Evolutionary conservation across 2,797 vertebrate species (phyloP).

Genomic region (Darevskia nairensis): DNA sequence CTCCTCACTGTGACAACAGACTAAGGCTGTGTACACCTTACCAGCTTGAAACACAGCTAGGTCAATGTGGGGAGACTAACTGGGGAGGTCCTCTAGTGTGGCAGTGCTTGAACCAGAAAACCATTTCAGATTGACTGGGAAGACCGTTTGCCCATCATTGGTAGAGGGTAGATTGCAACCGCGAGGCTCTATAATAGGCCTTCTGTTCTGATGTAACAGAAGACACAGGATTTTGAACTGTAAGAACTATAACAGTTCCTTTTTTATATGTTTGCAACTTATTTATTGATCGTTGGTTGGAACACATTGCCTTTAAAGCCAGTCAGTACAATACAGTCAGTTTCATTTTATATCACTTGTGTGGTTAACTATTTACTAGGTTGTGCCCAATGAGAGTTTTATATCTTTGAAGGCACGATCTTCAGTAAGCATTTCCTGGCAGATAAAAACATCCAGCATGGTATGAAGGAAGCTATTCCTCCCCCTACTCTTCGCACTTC

Average conservation of each 20-base stretch:
- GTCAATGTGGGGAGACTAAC: too few relatives aligned
- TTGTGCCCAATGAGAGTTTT: not conserved
- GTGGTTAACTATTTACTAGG: not conserved
- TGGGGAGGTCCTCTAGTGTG: too few relatives aligned
- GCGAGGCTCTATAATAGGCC: too few relatives aligned
- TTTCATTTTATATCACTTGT: not conserved
- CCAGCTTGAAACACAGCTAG: too few relatives aligned
- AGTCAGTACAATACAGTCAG: not conserved
- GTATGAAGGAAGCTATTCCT: not conserved
- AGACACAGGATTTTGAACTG: not conserved
- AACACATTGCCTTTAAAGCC: not conserved
- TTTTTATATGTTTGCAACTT: not conserved
- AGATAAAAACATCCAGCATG: not conserved
- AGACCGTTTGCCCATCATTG: too few relatives aligned
- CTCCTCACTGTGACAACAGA: too few relatives aligned
- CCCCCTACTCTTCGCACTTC: not conserved
- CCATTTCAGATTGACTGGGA: too few relatives aligned
- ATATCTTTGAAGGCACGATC: not conserved
- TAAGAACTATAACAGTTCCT: not conserved
- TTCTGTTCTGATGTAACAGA: not conserved
- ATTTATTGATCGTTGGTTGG: not conserved
- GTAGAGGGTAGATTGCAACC: too few relatives aligned
- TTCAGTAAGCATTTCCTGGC: not conserved
- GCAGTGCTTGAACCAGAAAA: too few relatives aligned
- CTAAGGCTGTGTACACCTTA: too few relatives aligned